Evolutionary conservation across 2,113 vertebrate genomes (phyloP), one percentile per base, ranked within the genome.

Genomic region (Hippocampus comes): DNA sequence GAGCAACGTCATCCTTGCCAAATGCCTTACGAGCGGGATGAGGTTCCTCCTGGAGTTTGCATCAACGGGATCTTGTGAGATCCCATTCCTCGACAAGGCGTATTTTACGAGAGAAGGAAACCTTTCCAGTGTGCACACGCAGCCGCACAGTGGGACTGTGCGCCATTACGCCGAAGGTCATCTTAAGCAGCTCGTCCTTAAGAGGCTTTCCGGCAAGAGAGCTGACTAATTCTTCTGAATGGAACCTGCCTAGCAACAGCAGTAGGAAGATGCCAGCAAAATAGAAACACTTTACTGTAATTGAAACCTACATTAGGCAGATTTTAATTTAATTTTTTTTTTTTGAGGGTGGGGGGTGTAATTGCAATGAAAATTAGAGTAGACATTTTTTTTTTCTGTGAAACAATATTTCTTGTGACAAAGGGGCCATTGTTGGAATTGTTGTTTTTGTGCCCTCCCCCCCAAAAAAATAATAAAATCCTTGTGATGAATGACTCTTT

Each of bases 221-320:
- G 85, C 84, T 86, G 82, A 84, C 77, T 84, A 87, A 87, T 81
- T 84, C 79, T 79, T 87, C 65, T 72, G 75, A 82, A 82, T 75
- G 68, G 78, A 90, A 86, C 86, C 87, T 90, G 89, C 88, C 89
- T 89, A 84, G 89, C 86, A 91, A 91, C 90, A 90, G 83, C 71
- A 70, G 25, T 67, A 53, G 23, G 67, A 80, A 80, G 79, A 82
- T 71, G 53, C 61, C 9, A 76, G 73, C 70, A 20, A 82, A 78
- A 74, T 66, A 69, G 78, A 78, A 74, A 84, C 70, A 5, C 56
- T 57, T 23, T 5, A 12, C 25, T 15, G 56, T 59, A 27, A 59
- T 59, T 27, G 25, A 59, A 59, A 59, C 4, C 11, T 14, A 27
- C 10, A 59, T 30, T 0, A 57, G n/a, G 4, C 9, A 1, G 9